These are phyloP conservation scores for Chionomys nivalis DNA, from an alignment of 2,113 vertebrate species.

Conservation along the genomic window DNA sequence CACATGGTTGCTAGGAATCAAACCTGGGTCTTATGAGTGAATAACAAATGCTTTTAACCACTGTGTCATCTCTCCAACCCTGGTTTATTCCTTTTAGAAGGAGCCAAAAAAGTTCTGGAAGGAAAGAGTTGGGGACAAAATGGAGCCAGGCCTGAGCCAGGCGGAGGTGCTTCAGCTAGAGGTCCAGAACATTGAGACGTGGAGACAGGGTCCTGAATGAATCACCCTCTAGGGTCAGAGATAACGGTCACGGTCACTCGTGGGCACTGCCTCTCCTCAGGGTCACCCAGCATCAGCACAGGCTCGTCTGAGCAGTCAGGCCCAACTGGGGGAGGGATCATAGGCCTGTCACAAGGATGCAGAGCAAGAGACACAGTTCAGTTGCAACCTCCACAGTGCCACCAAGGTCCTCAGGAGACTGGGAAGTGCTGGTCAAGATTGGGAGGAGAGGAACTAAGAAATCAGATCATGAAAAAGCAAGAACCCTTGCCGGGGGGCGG, in stretches of 20 bases:
- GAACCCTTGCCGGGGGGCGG: no score
- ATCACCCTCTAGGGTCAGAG: neutral
- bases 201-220: neutral
- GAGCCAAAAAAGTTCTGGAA: neutral
- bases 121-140: neutral
- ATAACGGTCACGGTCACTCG: neutral
- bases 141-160: neutral
- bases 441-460: neutral
- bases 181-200: neutral
- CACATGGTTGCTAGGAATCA: neutral
- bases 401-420: neutral
- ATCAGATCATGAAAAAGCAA: neutral
- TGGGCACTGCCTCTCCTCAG: fast-evolving
- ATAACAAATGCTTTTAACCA: neutral
- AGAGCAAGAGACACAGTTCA: neutral
- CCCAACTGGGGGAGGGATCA: neutral
- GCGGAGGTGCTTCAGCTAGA: neutral
- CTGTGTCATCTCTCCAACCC: neutral
- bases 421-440: neutral
- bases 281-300: neutral
- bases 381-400: neutral
- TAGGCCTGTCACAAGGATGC: neutral
- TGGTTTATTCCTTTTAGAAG: neutral
- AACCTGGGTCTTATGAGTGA: neutral
- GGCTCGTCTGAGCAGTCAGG: neutral